Evolutionary conservation across 1,140 invertebrate genomes (phyloP), one percentile per base, ranked within the genome.

Genomic region (Leptinotarsa defecta): DNA sequence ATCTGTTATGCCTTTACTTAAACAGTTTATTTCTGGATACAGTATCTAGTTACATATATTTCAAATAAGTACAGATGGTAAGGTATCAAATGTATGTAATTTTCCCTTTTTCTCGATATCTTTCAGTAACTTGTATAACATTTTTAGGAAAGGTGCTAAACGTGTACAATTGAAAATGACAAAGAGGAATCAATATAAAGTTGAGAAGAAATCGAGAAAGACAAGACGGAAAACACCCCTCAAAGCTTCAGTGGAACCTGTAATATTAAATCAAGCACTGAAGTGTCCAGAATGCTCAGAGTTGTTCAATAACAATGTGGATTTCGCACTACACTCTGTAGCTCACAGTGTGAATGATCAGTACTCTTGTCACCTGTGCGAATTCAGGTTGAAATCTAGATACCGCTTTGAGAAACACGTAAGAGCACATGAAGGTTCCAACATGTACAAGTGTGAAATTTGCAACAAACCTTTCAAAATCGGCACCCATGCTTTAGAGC

Each of bases 161-260:
- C 49, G 22, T 5, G n/a, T 43, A 5, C 19, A n/a, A 13, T 22
- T 34, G 15, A 73, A 63, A 22, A 27, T 20, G 19, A 19, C 34
- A 34, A 63, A 43, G 27, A 75, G 20, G 79, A 78, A 8, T 80
- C 80, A 24, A 6, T 17, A 57, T 57, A 80, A 15, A 73, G 17
- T 34, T 22, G 48, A 71, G 75, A 74, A 19, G 57, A 62, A 24
- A 61, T 20, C 52, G 11, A 22, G 89, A 89, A 75, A 89, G 89
- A 64, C 90, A 90, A 77, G 83, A 88, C 20, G 89, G 89, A 80
- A 84, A 89, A 13, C 92, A 94, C 82, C 92, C 15, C 6, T 48
- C 49, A 13, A 91, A 90, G 80, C 84, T 88, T 27, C 89, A 90
- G 67, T 68, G 24, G 68, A 75, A 73, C 62, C 71, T n/a, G n/a